Conservation (phyloP, 2,797 vertebrate genomes). For the Gallinago solitaria region DNA sequence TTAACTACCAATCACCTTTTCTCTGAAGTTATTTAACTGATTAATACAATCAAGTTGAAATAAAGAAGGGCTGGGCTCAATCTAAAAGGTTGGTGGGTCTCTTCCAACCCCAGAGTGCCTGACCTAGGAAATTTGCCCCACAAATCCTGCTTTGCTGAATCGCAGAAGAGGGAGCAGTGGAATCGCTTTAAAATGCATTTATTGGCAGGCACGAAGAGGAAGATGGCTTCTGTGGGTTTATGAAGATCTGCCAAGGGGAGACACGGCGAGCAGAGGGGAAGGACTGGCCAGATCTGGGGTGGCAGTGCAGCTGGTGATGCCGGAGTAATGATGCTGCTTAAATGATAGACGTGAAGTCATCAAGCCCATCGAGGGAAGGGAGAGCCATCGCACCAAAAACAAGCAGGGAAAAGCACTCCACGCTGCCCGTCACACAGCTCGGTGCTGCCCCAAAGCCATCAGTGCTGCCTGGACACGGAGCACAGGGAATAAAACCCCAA, state of each 20-base stretch:
- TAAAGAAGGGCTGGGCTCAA: neutral
- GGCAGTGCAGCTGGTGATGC: neutral
- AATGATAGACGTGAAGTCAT: neutral
- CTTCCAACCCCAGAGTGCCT: neutral
- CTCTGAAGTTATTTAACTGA: slow-evolving; percentile 10
- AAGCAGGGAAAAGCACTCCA: neutral
- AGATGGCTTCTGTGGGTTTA: neutral
- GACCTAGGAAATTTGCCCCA: neutral
- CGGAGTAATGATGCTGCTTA: neutral
- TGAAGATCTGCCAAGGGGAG: neutral
- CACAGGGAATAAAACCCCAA: neutral
- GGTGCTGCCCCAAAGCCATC: neutral
- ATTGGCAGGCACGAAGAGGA: neutral
- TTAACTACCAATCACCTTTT: neutral
- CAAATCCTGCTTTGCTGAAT: neutral
- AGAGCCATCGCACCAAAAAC: fast-evolving
- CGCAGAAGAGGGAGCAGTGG: neutral
- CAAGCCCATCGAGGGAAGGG: neutral
- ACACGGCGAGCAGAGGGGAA: neutral
- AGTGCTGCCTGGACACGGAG: neutral
- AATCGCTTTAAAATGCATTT: neutral
- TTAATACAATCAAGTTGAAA: slow-evolving; percentile 24
- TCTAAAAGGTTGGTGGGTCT: neutral
- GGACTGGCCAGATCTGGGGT: neutral
- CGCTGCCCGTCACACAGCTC: neutral